A percentile compares a stretch with the other conserved stretches of the same genome.
Conservation (phyloP, 2,888 invertebrate species). For the Hydraecia micacea region DNA sequence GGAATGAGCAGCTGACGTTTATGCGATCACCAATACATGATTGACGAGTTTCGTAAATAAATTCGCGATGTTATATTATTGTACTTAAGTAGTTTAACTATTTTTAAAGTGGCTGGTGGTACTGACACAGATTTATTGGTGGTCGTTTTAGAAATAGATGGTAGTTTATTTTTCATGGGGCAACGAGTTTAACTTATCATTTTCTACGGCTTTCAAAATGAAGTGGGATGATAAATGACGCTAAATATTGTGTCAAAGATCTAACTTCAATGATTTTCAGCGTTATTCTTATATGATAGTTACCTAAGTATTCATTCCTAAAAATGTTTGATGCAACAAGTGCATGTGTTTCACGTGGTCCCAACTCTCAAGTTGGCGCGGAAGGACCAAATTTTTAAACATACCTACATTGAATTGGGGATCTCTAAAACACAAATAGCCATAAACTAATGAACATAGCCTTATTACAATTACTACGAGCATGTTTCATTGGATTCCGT, state of each 20-base stretch:
- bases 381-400: neutral
- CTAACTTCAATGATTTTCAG: neutral
- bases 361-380: neutral
- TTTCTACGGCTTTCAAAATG: conserved; percentile 2
- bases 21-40: conserved; percentile 43
- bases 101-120: conserved; percentile 36
- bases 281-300: neutral
- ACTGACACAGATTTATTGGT: conserved; percentile 44
- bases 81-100: conserved; percentile 6
- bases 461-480: conserved; percentile 27
- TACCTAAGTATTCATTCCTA: neutral
- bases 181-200: neutral
- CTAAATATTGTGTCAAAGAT: neutral
- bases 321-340: neutral
- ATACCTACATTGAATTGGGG: neutral
- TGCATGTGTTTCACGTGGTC: neutral
- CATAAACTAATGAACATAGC: conserved; percentile 8
- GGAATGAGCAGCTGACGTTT: conserved; percentile 24
- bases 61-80: conserved; percentile 32
- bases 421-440: neutral
- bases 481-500: conserved; percentile 43
- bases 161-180: conserved; percentile 6
- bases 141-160: conserved; percentile 11
- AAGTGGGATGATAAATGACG: neutral
- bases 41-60: conserved; percentile 46